Conservation (phyloP, 2,797 vertebrate species). For the Microctenopoma stevenorrisi region DNA sequence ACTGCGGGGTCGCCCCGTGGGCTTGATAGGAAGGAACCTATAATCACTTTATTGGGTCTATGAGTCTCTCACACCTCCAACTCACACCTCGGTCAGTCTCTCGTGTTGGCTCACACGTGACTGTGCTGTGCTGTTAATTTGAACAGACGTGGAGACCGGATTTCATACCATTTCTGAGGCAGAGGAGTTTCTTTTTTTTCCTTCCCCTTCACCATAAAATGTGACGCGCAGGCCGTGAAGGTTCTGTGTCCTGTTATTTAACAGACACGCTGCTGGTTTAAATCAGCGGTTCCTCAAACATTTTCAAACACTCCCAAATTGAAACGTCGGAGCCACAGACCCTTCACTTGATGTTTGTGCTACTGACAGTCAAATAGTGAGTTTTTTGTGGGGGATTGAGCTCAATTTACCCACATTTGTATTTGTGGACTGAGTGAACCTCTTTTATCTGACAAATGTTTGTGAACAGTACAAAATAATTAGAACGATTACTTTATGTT, state of each 20-base stretch:
- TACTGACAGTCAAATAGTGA: background rate
- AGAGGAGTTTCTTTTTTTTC: background rate
- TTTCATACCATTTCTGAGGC: constrained; percentile 30
- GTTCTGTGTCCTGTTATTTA: constrained; percentile 38
- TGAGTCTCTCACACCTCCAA: constrained; percentile 51
- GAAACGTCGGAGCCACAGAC: constrained; percentile 2
- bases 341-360: background rate
- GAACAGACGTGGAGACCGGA: constrained; percentile 44
- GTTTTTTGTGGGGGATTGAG: background rate
- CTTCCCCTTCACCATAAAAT: constrained; percentile 52
- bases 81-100: constrained; percentile 47
- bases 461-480: background rate
- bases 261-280: constrained; percentile 31
- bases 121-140: constrained; percentile 28
- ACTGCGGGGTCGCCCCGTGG: constrained; percentile 1
- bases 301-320: background rate
- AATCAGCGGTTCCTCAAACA: constrained; percentile 10
- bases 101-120: constrained; percentile 30
- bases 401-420: background rate
- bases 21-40: constrained; percentile 48
- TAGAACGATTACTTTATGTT: background rate
- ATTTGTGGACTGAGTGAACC: background rate
- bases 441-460: background rate
- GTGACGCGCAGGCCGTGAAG: constrained; percentile 31
- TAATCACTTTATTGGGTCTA: constrained; percentile 64